Evolutionary conservation across 2,888 invertebrate genomes (phyloP).

Genomic region (Ptilodon capucinus): DNA sequence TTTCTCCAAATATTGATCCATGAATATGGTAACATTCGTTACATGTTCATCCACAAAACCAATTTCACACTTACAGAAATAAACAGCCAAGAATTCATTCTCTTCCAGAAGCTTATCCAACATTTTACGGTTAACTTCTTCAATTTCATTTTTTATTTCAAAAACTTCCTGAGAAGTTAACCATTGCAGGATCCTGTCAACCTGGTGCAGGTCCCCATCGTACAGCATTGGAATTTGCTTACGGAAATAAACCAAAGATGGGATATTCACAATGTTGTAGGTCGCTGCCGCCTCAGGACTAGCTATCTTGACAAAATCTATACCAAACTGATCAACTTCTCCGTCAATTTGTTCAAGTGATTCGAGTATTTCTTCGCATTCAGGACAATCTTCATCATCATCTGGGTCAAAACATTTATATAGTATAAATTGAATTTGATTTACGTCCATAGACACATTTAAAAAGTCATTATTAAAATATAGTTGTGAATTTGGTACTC

Average conservation of each 20-base stretch:
- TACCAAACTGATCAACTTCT: conserved; percentile 96
- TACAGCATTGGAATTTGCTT: conserved; percentile 92
- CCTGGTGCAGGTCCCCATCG: conserved; percentile 94
- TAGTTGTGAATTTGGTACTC: too few species aligned
- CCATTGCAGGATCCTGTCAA: conserved; percentile 93
- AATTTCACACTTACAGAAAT: conserved; percentile 90
- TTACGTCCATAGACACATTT: too few species aligned
- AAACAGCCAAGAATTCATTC: conserved; percentile 97
- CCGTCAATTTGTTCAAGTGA: conserved; percentile 97
- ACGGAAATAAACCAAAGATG: conserved; percentile 94
- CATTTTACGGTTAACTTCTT: conserved; percentile 98
- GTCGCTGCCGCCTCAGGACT: conserved; percentile 91
- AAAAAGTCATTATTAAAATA: too few species aligned
- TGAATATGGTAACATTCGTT: neutral
- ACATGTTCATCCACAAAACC: neutral
- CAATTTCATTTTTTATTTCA: conserved; percentile 97
- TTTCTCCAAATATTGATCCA: neutral
- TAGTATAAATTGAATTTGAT: too few species aligned
- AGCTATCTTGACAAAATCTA: conserved; percentile 96
- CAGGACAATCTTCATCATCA: conserved; percentile 95
- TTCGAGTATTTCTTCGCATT: conserved; percentile 95
- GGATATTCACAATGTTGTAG: conserved; percentile 91
- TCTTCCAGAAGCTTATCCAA: conserved; percentile 96
- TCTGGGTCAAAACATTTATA: conserved; percentile 41
- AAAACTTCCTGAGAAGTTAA: conserved; percentile 96